Evolutionary conservation across 1,140 invertebrate species (phyloP), one percentile per base, ranked within the genome.

Genomic region (Drosophila rufa): DNA sequence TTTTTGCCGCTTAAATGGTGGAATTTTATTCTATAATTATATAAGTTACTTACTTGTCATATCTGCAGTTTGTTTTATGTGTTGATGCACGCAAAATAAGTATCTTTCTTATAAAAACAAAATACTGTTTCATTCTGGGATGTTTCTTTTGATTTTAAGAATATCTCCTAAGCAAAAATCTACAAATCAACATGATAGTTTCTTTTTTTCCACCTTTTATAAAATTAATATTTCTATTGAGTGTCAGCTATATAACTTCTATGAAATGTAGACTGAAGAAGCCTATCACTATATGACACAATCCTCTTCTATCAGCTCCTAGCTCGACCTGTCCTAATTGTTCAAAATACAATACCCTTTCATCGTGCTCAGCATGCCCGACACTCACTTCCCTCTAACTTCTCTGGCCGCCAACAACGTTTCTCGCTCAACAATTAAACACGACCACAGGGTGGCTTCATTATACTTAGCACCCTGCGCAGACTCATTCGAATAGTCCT

Each of bases 391-490:
- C 43, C 47, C 43, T 46, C 7, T 22, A 9, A 9, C 1, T 46
- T 30, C 4, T 11, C 11, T 7, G 62, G 38, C 47, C 73, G 40
- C 19, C 50, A 53, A 22, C 19, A 51, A 53, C 17, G 17, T 36
- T 75, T 50, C 50, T 73, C 4, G 36, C 22, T 64, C 12, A 83
- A 84, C 71, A 84, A 80, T 82, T 82, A 82, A 64, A 64, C 11
- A 61, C 27, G 47, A 65, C 59, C 70, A 76, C 79, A 69, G 68
- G 77, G 47, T 53, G 65, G 25, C 60, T 11, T 51, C 70, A 70
- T 59, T 58, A 70, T 36, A 57, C 43, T 46, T 46, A 66, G 45
- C 80, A 83, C 80, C 71, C 80, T 43, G 36, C 70, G 59, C 62
- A 56, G 45, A 46, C 43, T 51, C 17, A 45, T 17, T 58, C 17